Conservation (phyloP, 2,888 invertebrate genomes). For the Pachymerium ferrugineum region DNA sequence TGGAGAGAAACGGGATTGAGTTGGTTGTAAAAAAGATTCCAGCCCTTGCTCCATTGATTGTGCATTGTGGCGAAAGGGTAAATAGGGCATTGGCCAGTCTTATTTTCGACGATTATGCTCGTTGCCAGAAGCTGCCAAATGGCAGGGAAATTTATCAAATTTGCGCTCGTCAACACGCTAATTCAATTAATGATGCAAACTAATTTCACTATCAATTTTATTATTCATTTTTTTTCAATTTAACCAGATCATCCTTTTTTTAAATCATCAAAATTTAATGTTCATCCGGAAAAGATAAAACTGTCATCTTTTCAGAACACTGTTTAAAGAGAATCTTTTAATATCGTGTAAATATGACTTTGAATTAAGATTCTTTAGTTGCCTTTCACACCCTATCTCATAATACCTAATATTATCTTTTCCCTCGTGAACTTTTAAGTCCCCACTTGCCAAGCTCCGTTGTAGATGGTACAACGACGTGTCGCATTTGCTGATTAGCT, state of each 20-base stretch:
- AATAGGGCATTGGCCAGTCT: neutral
- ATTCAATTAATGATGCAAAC: neutral
- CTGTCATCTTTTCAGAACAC: too few species aligned
- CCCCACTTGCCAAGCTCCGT: neutral
- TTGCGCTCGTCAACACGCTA: neutral
- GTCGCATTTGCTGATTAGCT: neutral
- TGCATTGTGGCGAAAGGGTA: conserved; percentile 8
- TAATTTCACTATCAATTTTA: neutral
- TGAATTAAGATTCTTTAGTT: neutral
- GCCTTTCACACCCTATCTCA: neutral
- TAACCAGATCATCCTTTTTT: too few species aligned
- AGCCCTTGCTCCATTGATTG: neutral
- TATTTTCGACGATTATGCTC: neutral
- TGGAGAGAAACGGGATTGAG: conserved; percentile 2
- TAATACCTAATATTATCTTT: neutral
- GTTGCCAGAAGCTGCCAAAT: neutral
- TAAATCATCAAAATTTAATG: too few species aligned
- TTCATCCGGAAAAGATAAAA: too few species aligned
- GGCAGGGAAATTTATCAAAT: neutral
- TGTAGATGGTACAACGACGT: too few species aligned
- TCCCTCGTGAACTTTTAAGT: neutral
- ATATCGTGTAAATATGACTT: neutral
- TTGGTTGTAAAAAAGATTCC: conserved; percentile 8
- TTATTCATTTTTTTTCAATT: too few species aligned
- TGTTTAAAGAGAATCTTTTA: too few species aligned